Evolutionary conservation across 2,113 vertebrate species (phyloP), one percentile per base, ranked within the genome.

Genomic region (Tetrao urogallus): DNA sequence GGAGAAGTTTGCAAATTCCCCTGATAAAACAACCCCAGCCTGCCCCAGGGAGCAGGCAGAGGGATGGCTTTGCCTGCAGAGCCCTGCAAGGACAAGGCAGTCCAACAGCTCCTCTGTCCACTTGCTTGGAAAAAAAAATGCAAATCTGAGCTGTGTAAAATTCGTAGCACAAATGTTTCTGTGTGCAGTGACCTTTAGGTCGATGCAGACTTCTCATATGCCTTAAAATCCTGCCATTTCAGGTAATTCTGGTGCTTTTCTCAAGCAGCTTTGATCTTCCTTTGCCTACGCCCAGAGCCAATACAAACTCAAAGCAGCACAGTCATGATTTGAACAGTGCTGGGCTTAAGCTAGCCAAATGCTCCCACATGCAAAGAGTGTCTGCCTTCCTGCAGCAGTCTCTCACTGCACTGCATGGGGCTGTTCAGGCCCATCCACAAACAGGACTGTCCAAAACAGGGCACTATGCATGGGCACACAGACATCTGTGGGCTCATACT

Each of bases 321-420:
- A 13, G 10, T 22, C 45, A 11, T 3, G 56, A 34, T 74, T 30
- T 83, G 38, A 47, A 21, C 4, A 69, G 38, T 0, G 0, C 20
- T 45, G 63, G n/a, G 18, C 42, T 42, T 52, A 61, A 86, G 70
- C 47, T 38, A 2, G 60, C 42, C 47, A n/a, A 61, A 72, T 72
- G 42, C 57, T 93, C 34, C 50, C 7, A 2, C 0, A 0, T 6
- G 30, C 25, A 4, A 67, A 22, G 78, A n/a, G 54, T 0, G 47
- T 19, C 47, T 32, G 9, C 71, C 27, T 82, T 66, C 48, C 67
- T 69, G 21, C 5, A 22, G 3, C 0, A 1, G 24, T 21, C 20
- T 10, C 70, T 70, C 82, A 45, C 82, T 57, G 79, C 5, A 0
- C 74, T 58, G 78, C 38, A 4, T 8, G 2, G 21, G 47, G 81